Percentiles rank a stretch among this genome's conserved stretches.
phyloP scores from a whole-genome alignment of 1,140 invertebrate genomes.

The Eurosta solidaginis region DNA sequence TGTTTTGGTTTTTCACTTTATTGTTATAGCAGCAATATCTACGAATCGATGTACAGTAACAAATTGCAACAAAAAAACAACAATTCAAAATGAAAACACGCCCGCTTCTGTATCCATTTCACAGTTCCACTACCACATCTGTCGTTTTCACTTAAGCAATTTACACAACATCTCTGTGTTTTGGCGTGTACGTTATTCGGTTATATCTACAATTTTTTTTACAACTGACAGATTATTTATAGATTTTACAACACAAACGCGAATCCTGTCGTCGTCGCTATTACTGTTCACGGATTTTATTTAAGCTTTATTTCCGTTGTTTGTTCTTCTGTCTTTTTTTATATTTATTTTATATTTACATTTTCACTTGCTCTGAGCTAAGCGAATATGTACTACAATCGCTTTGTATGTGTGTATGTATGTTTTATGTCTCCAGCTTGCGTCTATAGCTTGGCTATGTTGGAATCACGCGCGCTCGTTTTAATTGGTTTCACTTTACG shows the following conservation, averaged over 20 bases:
- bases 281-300: not conserved
- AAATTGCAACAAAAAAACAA: not conserved
- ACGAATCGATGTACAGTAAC: not conserved
- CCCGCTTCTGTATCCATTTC: not conserved
- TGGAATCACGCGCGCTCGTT: not conserved
- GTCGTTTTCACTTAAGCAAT: not conserved
- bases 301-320: not conserved
- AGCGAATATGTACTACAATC: too few species aligned
- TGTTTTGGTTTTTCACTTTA: not conserved
- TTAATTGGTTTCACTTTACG: conserved; percentile 31
- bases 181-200: not conserved
- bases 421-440: not conserved
- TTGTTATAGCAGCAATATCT: not conserved
- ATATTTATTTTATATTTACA: not conserved
- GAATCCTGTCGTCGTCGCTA: not conserved
- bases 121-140: not conserved
- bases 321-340: not conserved
- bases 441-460: not conserved
- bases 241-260: not conserved
- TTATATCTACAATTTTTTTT: not conserved
- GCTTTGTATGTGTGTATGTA: too few species aligned
- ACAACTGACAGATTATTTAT: not conserved
- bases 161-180: not conserved
- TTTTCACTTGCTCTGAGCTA: not conserved
- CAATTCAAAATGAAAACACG: not conserved